Evolutionary conservation across 2,888 invertebrate species (phyloP).

Genomic region (Netelia fuscicornis): DNA sequence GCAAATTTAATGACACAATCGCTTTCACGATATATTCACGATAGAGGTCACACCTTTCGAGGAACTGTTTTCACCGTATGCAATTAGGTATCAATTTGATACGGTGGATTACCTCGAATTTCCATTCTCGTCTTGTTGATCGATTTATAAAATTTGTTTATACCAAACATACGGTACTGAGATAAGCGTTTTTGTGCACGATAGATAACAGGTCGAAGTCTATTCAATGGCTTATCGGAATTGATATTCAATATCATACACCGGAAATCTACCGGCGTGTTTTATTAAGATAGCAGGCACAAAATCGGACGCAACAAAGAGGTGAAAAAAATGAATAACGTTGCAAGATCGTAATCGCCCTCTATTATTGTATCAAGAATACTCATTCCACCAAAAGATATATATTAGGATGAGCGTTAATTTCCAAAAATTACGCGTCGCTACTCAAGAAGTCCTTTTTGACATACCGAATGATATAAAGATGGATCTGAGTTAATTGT

Average conservation of each 20-base stretch:
- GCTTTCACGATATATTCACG: not conserved
- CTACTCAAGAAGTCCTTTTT: too few species aligned
- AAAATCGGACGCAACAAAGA: not conserved
- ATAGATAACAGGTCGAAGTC: not conserved
- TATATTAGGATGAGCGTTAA: not conserved
- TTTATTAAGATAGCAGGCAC: not conserved
- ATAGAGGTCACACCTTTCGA: not conserved
- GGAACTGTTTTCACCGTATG: not conserved
- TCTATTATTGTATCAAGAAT: conserved; percentile 3
- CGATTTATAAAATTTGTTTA: conserved; percentile 8
- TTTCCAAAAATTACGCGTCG: too few species aligned
- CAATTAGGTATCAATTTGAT: not conserved
- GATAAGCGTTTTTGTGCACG: conserved; percentile 9
- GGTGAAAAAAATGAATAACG: conserved; percentile 17
- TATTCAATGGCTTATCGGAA: not conserved
- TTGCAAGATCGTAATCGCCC: not conserved
- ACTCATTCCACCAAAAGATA: conserved; percentile 1
- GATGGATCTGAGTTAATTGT: too few species aligned
- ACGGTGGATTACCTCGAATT: not conserved
- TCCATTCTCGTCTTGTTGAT: not conserved
- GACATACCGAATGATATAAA: too few species aligned
- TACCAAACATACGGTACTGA: not conserved
- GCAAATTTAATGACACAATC: not conserved
- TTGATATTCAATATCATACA: not conserved
- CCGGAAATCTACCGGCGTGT: not conserved